Evolutionary conservation across 2,888 invertebrate species (phyloP).

Genomic region (Eulithis testata): DNA sequence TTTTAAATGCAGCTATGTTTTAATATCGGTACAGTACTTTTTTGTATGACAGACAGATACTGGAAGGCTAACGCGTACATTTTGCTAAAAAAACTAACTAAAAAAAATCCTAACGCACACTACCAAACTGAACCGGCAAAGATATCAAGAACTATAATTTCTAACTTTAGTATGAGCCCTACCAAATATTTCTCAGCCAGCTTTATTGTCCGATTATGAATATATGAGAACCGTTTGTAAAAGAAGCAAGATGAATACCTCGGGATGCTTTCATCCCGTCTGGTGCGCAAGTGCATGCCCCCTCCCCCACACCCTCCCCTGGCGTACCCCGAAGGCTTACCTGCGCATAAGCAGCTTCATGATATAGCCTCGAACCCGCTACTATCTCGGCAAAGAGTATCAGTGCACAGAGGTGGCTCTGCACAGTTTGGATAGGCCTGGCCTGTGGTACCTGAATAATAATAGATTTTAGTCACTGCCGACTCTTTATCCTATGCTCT

Average conservation of each 20-base stretch:
- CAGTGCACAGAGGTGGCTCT: constrained; percentile 20
- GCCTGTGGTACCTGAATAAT: background rate
- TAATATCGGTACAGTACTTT: too few relatives aligned
- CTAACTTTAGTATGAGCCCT: constrained; percentile 1
- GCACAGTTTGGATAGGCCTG: constrained; percentile 4
- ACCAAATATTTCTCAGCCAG: constrained; percentile 2
- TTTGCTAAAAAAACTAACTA: too few relatives aligned
- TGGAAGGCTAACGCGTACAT: too few relatives aligned
- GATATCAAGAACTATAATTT: background rate
- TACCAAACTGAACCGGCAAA: background rate
- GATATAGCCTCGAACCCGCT: constrained; percentile 70
- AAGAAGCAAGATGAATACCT: constrained; percentile 15
- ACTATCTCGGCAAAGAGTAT: constrained; percentile 60
- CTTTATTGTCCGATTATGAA: constrained; percentile 9
- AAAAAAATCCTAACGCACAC: too few relatives aligned
- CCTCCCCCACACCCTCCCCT: constrained; percentile 35
- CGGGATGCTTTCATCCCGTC: constrained; percentile 44
- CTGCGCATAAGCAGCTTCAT: constrained; percentile 54
- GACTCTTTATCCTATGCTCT: too few relatives aligned
- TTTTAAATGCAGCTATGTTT: too few relatives aligned
- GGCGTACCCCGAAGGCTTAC: constrained; percentile 66
- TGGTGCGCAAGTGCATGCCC: constrained; percentile 65
- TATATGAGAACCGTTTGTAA: constrained; percentile 23
- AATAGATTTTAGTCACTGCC: too few relatives aligned
- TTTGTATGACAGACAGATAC: too few relatives aligned